Conservation (phyloP, 2,888 invertebrate genomes). For the Ormyrus pomaceus region DNA sequence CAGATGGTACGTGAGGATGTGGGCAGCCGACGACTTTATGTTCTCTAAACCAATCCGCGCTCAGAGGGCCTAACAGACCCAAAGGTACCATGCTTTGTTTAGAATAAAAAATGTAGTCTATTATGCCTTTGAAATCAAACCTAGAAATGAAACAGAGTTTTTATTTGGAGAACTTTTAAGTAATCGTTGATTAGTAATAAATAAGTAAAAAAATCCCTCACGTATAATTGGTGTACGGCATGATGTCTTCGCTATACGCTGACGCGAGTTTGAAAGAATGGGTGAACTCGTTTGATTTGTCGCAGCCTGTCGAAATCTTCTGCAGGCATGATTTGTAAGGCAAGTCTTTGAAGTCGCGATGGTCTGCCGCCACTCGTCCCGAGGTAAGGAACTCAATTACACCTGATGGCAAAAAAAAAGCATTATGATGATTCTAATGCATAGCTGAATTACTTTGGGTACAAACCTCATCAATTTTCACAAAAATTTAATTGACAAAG, state of each 20-base stretch:
- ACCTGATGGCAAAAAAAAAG: conserved; percentile 77
- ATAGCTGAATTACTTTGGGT: too few relatives aligned
- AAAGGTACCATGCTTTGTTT: conserved; percentile 96
- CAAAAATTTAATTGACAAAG: too few relatives aligned
- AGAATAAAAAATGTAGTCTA: conserved; percentile 99
- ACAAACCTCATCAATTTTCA: too few relatives aligned
- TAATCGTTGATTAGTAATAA: neutral
- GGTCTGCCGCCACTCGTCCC: conserved; percentile 92
- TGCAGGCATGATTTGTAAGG: conserved; percentile 94
- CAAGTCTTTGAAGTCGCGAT: conserved; percentile 97
- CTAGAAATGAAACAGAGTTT: conserved; percentile 76
- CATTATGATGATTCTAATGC: too few relatives aligned
- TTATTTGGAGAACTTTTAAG: neutral
- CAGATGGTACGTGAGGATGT: conserved; percentile 97
- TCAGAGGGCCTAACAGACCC: conserved; percentile 95
- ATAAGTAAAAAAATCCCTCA: conserved; percentile 76
- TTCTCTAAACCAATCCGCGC: conserved; percentile 94
- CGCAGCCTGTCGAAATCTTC: conserved; percentile 88
- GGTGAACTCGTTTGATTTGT: conserved; percentile 91
- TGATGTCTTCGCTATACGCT: conserved; percentile 95
- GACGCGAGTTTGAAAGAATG: conserved; percentile 97
- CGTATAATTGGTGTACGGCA: conserved; percentile 99
- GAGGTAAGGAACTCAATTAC: conserved; percentile 96
- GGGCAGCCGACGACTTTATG: conserved; percentile 99
- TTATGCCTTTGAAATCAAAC: conserved; percentile 99